Evolutionary conservation across 1,140 invertebrate genomes (phyloP).

Genomic region (Notospermus geniculatus): DNA sequence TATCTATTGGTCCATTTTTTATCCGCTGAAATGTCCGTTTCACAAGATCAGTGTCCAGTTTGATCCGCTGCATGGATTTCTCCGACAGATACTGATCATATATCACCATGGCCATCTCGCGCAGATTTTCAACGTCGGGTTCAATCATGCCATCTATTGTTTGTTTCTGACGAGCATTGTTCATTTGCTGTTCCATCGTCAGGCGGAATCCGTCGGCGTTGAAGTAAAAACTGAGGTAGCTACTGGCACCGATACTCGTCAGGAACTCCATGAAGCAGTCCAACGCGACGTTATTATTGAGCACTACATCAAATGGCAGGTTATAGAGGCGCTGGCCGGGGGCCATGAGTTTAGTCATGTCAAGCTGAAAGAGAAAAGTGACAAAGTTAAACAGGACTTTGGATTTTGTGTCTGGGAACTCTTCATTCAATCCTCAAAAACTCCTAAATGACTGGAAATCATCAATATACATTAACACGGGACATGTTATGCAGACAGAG

Average conservation of each 20-base stretch:
- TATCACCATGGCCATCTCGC: constrained; percentile 75
- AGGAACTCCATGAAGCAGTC: constrained; percentile 82
- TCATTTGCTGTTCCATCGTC: constrained; percentile 74
- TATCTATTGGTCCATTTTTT: constrained; percentile 61
- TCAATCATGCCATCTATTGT: constrained; percentile 22
- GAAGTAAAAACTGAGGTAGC: constrained; percentile 79
- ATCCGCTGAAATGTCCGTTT: constrained; percentile 67
- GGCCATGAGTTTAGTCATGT: constrained; percentile 47
- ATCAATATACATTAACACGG: too few species aligned
- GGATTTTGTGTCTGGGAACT: too few species aligned
- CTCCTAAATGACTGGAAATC: too few species aligned
- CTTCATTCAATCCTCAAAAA: too few species aligned
- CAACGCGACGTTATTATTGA: constrained; percentile 77
- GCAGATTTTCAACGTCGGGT: constrained; percentile 63
- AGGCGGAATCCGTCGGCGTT: constrained; percentile 80
- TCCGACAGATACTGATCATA: constrained; percentile 81
- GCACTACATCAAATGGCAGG: constrained; percentile 72
- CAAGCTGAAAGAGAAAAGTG: constrained; percentile 2
- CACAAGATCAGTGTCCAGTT: constrained; percentile 66
- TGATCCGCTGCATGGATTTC: constrained; percentile 67
- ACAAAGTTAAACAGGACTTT: too few species aligned
- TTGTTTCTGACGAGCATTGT: constrained; percentile 54
- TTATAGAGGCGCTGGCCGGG: constrained; percentile 66
- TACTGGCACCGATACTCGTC: constrained; percentile 68
- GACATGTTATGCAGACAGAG: too few species aligned